Conservation (phyloP, 2,888 invertebrate species). For the Cryptus armator region DNA sequence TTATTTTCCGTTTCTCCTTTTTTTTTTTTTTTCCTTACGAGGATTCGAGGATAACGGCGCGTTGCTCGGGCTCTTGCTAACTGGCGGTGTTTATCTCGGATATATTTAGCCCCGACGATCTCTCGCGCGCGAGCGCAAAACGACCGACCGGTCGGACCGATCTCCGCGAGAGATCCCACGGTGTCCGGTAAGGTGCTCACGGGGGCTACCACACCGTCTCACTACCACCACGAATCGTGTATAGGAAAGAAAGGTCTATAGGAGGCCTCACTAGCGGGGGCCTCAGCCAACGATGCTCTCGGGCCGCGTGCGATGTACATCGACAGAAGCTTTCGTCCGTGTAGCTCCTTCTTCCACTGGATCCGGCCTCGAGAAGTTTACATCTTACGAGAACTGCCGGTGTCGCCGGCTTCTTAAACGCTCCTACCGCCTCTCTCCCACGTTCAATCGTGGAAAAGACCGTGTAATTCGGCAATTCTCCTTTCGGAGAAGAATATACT, state of each 20-base stretch:
- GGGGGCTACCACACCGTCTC: conserved; percentile 59
- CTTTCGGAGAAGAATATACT: not conserved
- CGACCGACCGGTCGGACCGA: conserved; percentile 69
- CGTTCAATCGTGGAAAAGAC: not conserved
- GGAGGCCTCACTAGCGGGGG: not conserved
- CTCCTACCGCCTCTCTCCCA: not conserved
- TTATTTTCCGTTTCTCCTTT: conserved; percentile 1
- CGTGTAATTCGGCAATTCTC: not conserved
- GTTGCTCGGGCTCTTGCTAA: conserved; percentile 70
- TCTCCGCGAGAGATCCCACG: conserved; percentile 71
- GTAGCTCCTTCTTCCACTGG: not conserved
- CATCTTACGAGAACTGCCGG: not conserved
- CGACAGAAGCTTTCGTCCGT: conserved; percentile 1
- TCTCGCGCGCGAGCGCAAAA: conserved; percentile 61
- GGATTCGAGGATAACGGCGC: conserved; percentile 71
- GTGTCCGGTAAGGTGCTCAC: conserved; percentile 72
- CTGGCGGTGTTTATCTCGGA: conserved; percentile 74
- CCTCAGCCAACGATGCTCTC: too few relatives aligned
- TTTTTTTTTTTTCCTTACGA: conserved; percentile 56
- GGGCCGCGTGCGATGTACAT: not conserved
- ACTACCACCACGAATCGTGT: conserved; percentile 26
- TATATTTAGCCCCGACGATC: conserved; percentile 73
- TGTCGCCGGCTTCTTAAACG: not conserved
- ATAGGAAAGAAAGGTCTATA: too few relatives aligned
- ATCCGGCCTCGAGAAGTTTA: not conserved